A percentile compares a stretch with the other conserved stretches of the same genome.
These are phyloP conservation scores for Flexamia atlantica DNA, from an alignment of 2,888 invertebrate species.

Conservation along the genomic window DNA sequence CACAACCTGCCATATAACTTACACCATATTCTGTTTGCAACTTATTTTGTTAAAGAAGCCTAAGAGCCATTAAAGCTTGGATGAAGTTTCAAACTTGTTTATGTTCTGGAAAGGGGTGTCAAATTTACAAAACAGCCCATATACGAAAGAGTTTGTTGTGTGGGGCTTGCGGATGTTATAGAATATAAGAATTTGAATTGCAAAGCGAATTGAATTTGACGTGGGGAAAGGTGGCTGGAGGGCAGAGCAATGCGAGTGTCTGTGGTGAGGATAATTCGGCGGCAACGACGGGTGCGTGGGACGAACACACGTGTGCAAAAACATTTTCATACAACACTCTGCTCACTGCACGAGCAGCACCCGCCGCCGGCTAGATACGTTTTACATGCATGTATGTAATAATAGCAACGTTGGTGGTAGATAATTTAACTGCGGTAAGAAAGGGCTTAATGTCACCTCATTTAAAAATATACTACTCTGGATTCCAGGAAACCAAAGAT, in stretches of 20 bases:
- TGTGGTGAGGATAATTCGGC: constrained; percentile 3
- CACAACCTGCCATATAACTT: too few relatives aligned
- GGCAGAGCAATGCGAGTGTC: not conserved
- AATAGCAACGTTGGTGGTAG: too few relatives aligned
- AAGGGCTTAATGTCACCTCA: too few relatives aligned
- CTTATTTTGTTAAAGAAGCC: too few relatives aligned
- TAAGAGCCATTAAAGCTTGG: not conserved
- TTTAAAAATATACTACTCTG: too few relatives aligned
- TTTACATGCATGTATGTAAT: too few relatives aligned
- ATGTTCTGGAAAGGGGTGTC: not conserved
- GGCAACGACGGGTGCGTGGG: not conserved
- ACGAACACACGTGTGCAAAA: not conserved
- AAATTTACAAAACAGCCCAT: not conserved
- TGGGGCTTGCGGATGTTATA: constrained; percentile 40
- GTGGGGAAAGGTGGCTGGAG: constrained; percentile 48
- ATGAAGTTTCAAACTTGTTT: constrained; percentile 2
- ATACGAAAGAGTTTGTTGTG: not conserved
- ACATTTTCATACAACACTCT: not conserved
- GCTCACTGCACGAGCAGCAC: too few relatives aligned
- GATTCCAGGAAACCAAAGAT: too few relatives aligned
- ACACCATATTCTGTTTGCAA: too few relatives aligned
- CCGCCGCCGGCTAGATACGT: too few relatives aligned
- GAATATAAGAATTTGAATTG: constrained; percentile 56
- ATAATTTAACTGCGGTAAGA: too few relatives aligned
- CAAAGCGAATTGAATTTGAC: constrained; percentile 56